Percentiles rank a stretch among this genome's conserved stretches.
Conservation (phyloP, 53 echinoderm and acorn worm species). For the Patiria pectinifera region DNA sequence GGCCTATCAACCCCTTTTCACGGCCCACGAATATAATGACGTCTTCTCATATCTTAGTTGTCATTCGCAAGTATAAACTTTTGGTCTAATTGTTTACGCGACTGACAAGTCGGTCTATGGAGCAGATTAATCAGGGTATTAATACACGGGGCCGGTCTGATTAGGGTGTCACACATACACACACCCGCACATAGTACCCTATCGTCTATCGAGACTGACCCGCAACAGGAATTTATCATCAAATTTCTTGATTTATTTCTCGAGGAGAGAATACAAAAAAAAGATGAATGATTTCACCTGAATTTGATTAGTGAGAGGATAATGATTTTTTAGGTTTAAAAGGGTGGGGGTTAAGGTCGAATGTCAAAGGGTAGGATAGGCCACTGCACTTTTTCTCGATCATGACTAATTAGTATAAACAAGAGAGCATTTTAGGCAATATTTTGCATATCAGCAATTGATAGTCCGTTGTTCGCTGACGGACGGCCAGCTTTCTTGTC, state of each 20-base stretch:
- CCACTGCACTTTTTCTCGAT: neutral
- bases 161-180: conserved; percentile 29
- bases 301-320: conserved; percentile 13
- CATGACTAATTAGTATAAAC: too few species aligned
- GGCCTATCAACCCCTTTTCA: neutral
- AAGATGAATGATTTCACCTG: conserved; percentile 42
- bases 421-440: too few species aligned
- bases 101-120: conserved; percentile 37
- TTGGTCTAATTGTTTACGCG: conserved; percentile 59
- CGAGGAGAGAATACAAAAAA: neutral
- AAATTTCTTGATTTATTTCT: conserved; percentile 38
- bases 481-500: too few species aligned
- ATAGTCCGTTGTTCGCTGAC: too few species aligned
- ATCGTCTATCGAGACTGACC: neutral
- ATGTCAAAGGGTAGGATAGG: neutral
- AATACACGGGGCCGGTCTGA: neutral
- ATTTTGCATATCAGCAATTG: neutral
- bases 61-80: conserved; percentile 61
- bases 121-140: conserved; percentile 53
- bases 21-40: neutral
- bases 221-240: neutral
- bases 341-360: neutral
- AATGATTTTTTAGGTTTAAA: neutral
- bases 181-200: neutral
- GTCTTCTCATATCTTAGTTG: conserved; percentile 45